Percentiles rank a stretch among this genome's conserved stretches.
Evolutionary conservation across 2,797 vertebrate species (phyloP).

Genomic region (Paramormyrops hopkinsi): DNA sequence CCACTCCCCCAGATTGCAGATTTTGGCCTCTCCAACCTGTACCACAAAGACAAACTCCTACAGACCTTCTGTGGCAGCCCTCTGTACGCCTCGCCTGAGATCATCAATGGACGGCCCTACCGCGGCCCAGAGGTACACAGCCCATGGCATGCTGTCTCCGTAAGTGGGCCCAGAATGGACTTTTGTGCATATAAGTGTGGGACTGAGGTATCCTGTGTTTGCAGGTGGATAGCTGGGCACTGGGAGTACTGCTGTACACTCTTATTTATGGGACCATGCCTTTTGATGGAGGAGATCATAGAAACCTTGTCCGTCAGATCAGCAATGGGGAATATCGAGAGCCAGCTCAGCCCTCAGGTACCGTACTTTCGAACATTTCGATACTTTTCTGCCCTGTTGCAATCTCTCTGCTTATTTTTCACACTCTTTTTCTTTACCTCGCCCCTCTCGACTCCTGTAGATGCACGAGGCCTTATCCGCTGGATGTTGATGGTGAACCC

Average conservation of each 20-base stretch:
- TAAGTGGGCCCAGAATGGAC: not conserved
- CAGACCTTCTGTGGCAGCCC: slow-evolving; percentile 98
- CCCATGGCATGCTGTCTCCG: slow-evolving; percentile 2
- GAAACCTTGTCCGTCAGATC: slow-evolving; percentile 97
- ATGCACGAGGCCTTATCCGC: slow-evolving; percentile 92
- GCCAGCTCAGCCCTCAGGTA: slow-evolving; percentile 83
- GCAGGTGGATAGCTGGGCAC: slow-evolving; percentile 98
- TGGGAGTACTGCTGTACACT: slow-evolving; percentile 95
- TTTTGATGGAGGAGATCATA: slow-evolving; percentile 96
- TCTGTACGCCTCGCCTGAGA: slow-evolving; percentile 95
- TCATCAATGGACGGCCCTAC: slow-evolving; percentile 96
- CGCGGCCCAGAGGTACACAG: slow-evolving; percentile 84
- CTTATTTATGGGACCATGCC: slow-evolving; percentile 98
- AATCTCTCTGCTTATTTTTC: not conserved
- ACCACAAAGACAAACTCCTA: slow-evolving; percentile 94
- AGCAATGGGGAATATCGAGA: slow-evolving; percentile 98
- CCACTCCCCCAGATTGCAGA: slow-evolving; percentile 79
- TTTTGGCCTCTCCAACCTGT: slow-evolving; percentile 95
- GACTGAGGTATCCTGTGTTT: not conserved
- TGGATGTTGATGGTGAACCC: slow-evolving; percentile 99
- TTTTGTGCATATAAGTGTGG: not conserved
- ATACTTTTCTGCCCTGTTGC: not conserved
- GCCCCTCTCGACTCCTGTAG: slow-evolving; percentile 46
- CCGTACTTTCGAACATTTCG: not conserved
- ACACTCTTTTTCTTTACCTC: not conserved